Conservation (phyloP, 2,113 vertebrate species). For the Sprattus sprattus region DNA sequence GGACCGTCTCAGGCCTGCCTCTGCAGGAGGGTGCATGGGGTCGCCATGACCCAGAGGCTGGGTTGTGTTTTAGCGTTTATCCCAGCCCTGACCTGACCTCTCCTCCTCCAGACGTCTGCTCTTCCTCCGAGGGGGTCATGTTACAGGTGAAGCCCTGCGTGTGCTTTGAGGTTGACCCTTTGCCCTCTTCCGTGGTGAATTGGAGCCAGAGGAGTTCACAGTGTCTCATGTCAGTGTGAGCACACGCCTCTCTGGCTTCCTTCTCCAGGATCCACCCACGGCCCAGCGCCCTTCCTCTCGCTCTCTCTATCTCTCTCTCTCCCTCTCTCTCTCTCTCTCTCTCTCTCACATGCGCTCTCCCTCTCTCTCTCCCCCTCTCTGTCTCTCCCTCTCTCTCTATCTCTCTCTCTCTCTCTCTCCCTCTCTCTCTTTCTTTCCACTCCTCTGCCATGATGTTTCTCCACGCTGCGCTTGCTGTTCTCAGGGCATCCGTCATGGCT, state of each 20-base stretch:
- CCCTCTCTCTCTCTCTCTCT: background rate
- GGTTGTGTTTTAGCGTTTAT: background rate
- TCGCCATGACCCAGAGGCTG: no score
- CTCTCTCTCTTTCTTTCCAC: background rate
- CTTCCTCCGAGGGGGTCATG: background rate
- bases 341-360: background rate
- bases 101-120: background rate
- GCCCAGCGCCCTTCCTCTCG: no score
- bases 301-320: no score
- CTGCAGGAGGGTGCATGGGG: background rate
- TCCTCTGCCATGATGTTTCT: background rate
- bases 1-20: background rate
- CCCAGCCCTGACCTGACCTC: background rate
- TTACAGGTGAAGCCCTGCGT: background rate
- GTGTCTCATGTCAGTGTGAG: background rate
- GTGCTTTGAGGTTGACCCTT: background rate
- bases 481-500: background rate
- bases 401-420: background rate
- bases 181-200: background rate
- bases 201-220: background rate
- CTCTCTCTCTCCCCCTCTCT: background rate
- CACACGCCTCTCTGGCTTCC: background rate
- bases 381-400: background rate
- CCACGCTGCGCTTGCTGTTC: background rate
- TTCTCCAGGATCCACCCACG: background rate